Conservation (phyloP, 2,888 invertebrate species). For the Pecten maximus region DNA sequence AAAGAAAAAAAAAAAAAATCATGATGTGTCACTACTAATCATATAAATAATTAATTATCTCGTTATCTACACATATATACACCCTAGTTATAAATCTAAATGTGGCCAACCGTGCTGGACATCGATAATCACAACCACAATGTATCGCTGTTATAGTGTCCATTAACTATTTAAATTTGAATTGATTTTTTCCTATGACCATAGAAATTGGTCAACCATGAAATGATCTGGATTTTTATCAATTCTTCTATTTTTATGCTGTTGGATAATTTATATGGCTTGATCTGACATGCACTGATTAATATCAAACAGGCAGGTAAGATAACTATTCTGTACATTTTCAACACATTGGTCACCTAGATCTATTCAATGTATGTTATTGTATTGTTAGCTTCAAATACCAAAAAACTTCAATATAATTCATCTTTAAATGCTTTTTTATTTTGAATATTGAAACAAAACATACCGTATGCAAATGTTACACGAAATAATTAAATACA, state of each 20-base stretch:
- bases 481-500: background rate
- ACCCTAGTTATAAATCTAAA: background rate
- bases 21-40: no score
- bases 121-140: background rate
- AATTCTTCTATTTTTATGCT: background rate
- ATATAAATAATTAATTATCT: background rate
- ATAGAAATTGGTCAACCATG: background rate
- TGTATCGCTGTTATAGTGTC: background rate
- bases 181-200: background rate
- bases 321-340: background rate
- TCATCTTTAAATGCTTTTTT: background rate
- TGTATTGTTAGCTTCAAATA: background rate
- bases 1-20: no score
- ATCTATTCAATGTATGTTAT: background rate
- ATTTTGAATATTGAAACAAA: no score
- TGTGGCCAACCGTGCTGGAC: background rate
- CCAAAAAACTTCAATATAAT: background rate
- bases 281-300: background rate
- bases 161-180: background rate
- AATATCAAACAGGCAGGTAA: background rate
- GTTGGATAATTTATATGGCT: background rate
- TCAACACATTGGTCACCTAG: background rate
- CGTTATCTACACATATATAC: background rate
- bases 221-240: background rate
- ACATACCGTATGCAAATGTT: no score